phyloP scores from a whole-genome alignment of 2,888 invertebrate genomes.

The Polyploca ridens region DNA sequence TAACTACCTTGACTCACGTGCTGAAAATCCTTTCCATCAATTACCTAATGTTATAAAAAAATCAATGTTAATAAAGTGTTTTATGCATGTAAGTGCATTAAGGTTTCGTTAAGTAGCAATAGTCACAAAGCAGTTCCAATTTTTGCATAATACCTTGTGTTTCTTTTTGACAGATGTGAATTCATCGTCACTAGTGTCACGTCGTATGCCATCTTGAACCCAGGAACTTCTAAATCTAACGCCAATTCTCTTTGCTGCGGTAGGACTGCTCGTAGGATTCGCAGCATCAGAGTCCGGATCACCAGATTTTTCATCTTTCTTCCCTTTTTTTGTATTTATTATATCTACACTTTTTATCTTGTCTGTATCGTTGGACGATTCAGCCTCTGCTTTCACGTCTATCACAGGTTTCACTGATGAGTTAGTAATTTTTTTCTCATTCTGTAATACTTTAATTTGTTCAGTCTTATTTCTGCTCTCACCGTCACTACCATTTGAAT shows the following conservation, averaged over 20 bases:
- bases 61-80: conserved; percentile 38
- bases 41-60: conserved; percentile 65
- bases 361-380: conserved; percentile 22
- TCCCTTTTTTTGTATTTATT: conserved; percentile 37
- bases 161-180: conserved; percentile 63
- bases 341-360: conserved; percentile 19
- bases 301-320: conserved; percentile 72
- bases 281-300: conserved; percentile 69
- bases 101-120: conserved; percentile 20
- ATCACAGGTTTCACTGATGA: conserved; percentile 22
- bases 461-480: conserved; percentile 53
- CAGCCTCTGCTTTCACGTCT: conserved; percentile 17
- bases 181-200: conserved; percentile 71
- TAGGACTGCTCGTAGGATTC: conserved; percentile 61
- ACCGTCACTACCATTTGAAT: conserved; percentile 87
- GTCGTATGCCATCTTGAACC: conserved; percentile 56
- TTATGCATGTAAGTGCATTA: not conserved
- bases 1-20: conserved; percentile 62
- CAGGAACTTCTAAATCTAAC: conserved; percentile 74
- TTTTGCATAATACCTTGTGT: conserved; percentile 57
- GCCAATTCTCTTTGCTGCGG: conserved; percentile 61
- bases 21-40: conserved; percentile 57
- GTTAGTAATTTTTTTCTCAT: conserved; percentile 26
- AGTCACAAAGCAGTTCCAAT: conserved; percentile 14
- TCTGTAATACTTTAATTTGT: conserved; percentile 31